These are phyloP conservation scores for Alentia gelatinosa DNA, from an alignment of 2,888 invertebrate genomes.

Conservation along the genomic window DNA sequence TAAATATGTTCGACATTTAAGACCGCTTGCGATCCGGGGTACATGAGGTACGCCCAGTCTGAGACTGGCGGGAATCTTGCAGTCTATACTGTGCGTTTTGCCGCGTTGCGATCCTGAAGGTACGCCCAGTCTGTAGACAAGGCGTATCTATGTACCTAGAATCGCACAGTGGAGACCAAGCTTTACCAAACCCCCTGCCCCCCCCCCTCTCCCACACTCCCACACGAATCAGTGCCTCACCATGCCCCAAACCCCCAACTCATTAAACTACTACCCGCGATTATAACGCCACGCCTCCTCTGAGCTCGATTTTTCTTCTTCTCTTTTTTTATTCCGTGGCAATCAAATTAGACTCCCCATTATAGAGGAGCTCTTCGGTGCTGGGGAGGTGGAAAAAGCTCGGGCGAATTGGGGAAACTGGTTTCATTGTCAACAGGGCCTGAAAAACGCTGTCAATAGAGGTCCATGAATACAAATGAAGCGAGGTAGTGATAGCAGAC, in stretches of 20 bases:
- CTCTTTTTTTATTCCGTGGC: too few species aligned
- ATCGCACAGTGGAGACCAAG: not conserved
- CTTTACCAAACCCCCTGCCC: not conserved
- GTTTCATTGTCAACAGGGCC: slow-evolving; percentile 22
- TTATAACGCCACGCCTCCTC: not conserved
- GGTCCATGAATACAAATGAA: slow-evolving; percentile 12
- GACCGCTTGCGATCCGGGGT: too few species aligned
- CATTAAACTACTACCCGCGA: not conserved
- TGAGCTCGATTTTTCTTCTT: too few species aligned
- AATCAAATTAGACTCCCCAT: slow-evolving; percentile 2
- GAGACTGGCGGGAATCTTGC: too few species aligned
- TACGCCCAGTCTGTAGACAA: too few species aligned
- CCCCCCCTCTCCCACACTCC: not conserved
- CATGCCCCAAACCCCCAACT: not conserved
- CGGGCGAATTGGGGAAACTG: slow-evolving; percentile 10
- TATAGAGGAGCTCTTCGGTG: not conserved
- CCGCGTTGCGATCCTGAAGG: too few species aligned
- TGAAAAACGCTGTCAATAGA: slow-evolving; percentile 17
- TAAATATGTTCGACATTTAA: too few species aligned
- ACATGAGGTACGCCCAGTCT: too few species aligned
- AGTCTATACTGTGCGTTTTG: too few species aligned
- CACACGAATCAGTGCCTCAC: not conserved
- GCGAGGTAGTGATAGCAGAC: not conserved
- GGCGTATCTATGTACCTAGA: too few species aligned
- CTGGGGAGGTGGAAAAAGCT: not conserved